Evolutionary conservation across 2,797 vertebrate genomes (phyloP).

Genomic region (Gobionotothen gibberifrons): DNA sequence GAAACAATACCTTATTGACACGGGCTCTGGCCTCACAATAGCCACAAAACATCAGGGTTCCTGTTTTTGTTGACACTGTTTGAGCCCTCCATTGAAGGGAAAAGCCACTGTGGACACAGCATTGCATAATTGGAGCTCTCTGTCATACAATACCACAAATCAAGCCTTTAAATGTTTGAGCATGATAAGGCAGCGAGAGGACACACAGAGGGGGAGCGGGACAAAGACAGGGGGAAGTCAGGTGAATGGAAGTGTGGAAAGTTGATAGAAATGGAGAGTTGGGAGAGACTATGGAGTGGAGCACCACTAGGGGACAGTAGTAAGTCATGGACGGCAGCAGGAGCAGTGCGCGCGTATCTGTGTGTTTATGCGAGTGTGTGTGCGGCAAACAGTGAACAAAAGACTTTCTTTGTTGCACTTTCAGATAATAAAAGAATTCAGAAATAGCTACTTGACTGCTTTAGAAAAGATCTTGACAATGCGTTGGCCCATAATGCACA

Average conservation of each 20-base stretch:
- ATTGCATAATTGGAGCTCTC: constrained; percentile 82
- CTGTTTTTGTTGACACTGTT: constrained; percentile 89
- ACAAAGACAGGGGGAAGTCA: constrained; percentile 62
- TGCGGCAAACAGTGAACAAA: constrained; percentile 94
- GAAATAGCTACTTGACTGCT: constrained; percentile 89
- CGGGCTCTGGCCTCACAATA: constrained; percentile 85
- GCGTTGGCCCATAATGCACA: constrained; percentile 84
- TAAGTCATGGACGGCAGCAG: constrained; percentile 91
- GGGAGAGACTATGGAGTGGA: constrained; percentile 33
- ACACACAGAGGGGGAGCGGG: constrained; percentile 69
- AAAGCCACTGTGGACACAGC: constrained; percentile 85
- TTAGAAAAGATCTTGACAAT: constrained; percentile 88
- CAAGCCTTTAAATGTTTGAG: constrained; percentile 92
- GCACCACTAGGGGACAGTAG: constrained; percentile 99
- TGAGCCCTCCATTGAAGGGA: constrained; percentile 86
- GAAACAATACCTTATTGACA: constrained; percentile 92
- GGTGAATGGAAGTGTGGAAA: constrained; percentile 71
- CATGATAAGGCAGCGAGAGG: constrained; percentile 88
- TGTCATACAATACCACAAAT: constrained; percentile 84
- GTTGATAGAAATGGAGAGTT: constrained; percentile 68
- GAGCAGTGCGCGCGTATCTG: constrained; percentile 35
- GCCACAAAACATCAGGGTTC: constrained; percentile 87
- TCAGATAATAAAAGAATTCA: constrained; percentile 89
- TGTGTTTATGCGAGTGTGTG: constrained; percentile 65
- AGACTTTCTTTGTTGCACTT: constrained; percentile 93